Evolutionary conservation across 2,797 vertebrate species (phyloP), one percentile per base, ranked within the genome.

Genomic region (Channallabes apus): DNA sequence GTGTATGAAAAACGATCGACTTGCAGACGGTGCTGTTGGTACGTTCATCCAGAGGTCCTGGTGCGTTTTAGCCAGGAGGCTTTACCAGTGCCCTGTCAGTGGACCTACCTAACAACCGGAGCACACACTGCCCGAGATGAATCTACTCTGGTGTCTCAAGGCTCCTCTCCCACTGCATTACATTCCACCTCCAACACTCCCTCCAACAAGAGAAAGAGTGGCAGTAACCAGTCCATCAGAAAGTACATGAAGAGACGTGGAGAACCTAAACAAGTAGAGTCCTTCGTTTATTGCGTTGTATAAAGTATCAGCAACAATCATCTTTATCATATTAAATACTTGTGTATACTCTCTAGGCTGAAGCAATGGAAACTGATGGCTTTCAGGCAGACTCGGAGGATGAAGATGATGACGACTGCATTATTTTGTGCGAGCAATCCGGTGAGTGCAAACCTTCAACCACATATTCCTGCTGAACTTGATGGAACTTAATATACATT

Each of bases 361-460:
- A 95, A 87, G 88, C 90, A 5, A 93, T 88, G 54, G 97, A 98
- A 89, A 91, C 95, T 6, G 98, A 99, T 0, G 97, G 97, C 56
- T 99, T 99, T 86, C 98, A 99, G 90, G 98, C 97, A 1, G 98
- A 99, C 93, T 98, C 96, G 0, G 98, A 99, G 91, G 98, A 99
- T 3, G 97, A 98, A 2, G 97, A 99, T 0, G 97, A 98, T 4
- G 71, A 89, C 0, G 96, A 97, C 87, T 99, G 98, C 84, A 76
- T 97, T 85, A 93, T 97, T 46, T 77, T 98, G 27, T 90, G 93
- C 8, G 90, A 92, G 29, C 81, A 91, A 73, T 93, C 86, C 85
- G 96, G 96, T 97, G 90, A 95, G 95, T 91, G 14, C 18, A 59
- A 22, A 83, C 27, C 11, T 38, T 80, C 11, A 17, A 18, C 24